Evolutionary conservation across 1,140 invertebrate species (phyloP), one percentile per base, ranked within the genome.

Genomic region (Apis dorsata): DNA sequence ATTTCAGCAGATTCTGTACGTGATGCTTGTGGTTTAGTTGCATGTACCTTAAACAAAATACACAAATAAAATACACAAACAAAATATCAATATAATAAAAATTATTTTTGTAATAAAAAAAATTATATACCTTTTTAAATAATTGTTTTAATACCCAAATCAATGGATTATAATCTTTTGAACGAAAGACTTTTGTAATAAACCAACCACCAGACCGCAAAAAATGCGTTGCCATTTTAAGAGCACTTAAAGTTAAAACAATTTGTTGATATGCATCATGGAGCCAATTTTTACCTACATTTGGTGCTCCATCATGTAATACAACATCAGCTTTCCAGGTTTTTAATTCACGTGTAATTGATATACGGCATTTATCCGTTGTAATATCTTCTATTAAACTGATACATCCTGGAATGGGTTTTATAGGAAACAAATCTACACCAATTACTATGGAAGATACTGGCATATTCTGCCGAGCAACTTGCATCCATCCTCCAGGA

Each of bases 401-500:
- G 60, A 99, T 98, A 89, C 98, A 98, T 59, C 98, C 98, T 1
- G 97, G 96, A 78, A 99, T 97, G 7, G 97, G 95, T 91, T 98
- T 98, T 73, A 99, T 99, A 0, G 99, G 98, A 87, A 97, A 99
- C 87, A 99, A 95, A 96, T 99, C 99, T 49, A 99, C 97, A 84
- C 98, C 98, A 76, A 99, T 95, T 10, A 99, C 97, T 65, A 99
- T 94, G 91, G 98, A 99, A 0, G 99, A 99, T 0, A 99, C 96
- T 0, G 99, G 99, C 98, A 99, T 99, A 93, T 99, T 98, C 92
- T 99, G 97, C 90, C 97, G 97, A 65, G 99, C 99, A n/a, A 99
- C 99, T 95, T 99, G 99, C 96, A 99, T 98, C 99, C 99, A 99
- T 90, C 99, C 99, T 93, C 99, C 99, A 12, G 99, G 99, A 12